These are phyloP conservation scores for Sebastes hubbsi DNA, from an alignment of 2,797 vertebrate species.

Conservation along the genomic window DNA sequence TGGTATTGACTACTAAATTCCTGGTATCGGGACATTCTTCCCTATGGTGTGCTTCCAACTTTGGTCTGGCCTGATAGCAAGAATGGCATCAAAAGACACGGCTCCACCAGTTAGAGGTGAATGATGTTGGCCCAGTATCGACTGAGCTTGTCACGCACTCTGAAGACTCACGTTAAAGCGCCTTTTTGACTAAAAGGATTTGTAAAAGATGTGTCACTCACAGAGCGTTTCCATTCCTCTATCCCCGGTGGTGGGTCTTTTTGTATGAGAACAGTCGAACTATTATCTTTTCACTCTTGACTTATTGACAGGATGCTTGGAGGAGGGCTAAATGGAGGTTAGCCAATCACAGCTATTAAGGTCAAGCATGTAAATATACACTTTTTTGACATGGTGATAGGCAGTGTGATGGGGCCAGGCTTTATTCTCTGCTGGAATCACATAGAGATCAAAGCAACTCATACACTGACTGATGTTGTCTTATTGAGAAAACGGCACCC, in stretches of 20 bases:
- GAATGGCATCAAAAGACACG: conserved; percentile 34
- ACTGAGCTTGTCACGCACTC: conserved; percentile 54
- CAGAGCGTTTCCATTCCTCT: conserved; percentile 25
- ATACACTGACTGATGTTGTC: conserved; percentile 40
- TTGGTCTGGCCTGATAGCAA: conserved; percentile 24
- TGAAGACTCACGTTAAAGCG: conserved; percentile 60
- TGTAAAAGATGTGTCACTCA: conserved; percentile 65
- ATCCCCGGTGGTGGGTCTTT: conserved; percentile 36
- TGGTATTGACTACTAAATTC: too few relatives aligned
- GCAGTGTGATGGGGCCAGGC: conserved; percentile 12
- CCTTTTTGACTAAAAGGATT: conserved; percentile 68
- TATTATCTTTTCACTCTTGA: conserved; percentile 69
- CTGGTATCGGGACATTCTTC: not conserved
- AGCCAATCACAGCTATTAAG: conserved; percentile 71
- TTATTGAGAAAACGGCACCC: conserved; percentile 44
- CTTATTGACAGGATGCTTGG: conserved; percentile 68
- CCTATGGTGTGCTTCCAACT: not conserved
- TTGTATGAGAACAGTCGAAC: conserved; percentile 55
- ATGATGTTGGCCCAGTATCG: conserved; percentile 47
- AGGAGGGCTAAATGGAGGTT: conserved; percentile 60
- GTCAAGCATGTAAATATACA: conserved; percentile 70
- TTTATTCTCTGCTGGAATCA: conserved; percentile 47
- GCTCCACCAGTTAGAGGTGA: conserved; percentile 44
- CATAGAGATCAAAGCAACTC: conserved; percentile 62
- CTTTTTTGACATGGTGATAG: conserved; percentile 57